Evolutionary conservation across 2,797 vertebrate species (phyloP).

Genomic region (Schizopygopsis pylzovi): DNA sequence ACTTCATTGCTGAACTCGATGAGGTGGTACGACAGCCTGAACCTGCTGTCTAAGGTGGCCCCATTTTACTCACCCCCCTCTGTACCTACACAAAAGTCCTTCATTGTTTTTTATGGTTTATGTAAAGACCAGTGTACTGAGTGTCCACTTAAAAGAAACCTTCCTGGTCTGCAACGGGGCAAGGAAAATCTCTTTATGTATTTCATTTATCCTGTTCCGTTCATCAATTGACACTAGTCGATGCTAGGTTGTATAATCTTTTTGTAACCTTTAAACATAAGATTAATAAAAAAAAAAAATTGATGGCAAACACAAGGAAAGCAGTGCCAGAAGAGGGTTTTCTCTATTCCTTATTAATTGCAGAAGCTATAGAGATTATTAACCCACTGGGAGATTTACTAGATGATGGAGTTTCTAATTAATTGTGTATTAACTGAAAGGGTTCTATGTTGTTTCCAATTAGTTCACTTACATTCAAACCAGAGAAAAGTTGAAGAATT

Average conservation of each 20-base stretch:
- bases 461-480: not conserved
- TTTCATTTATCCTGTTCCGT: not conserved
- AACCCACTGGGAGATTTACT: not conserved
- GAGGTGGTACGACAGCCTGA: slow-evolving; percentile 72
- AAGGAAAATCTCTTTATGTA: not conserved
- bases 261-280: slow-evolving; percentile 27
- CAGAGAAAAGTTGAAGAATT: not conserved
- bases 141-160: not conserved
- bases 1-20: slow-evolving; percentile 85
- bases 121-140: not conserved
- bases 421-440: slow-evolving; percentile 18
- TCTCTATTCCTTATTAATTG: not conserved
- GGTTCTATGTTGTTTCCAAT: not conserved
- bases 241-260: slow-evolving; percentile 20
- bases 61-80: not conserved
- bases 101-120: not conserved
- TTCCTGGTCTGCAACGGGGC: not conserved
- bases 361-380: not conserved
- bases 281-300: not conserved
- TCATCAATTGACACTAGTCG: slow-evolving; percentile 9
- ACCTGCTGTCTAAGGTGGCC: slow-evolving; percentile 40
- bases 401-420: not conserved
- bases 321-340: not conserved
- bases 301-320: not conserved
- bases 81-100: not conserved